Evolutionary conservation across 2,113 vertebrate species (phyloP).

Genomic region (Nibea albiflora): DNA sequence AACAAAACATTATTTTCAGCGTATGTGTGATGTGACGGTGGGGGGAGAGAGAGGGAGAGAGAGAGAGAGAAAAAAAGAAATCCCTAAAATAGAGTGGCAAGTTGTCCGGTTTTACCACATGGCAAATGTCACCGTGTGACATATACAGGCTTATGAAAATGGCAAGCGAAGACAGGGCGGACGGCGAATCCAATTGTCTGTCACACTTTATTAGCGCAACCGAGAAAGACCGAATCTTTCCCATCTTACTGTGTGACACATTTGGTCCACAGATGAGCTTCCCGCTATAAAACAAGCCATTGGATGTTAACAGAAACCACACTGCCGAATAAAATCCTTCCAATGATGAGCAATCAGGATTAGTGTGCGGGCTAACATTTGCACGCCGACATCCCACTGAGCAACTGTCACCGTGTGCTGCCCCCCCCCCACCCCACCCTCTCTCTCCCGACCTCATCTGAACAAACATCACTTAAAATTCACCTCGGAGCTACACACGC

Average conservation of each 20-base stretch:
- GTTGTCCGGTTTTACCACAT: slow-evolving; percentile 72
- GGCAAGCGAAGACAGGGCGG: slow-evolving; percentile 52
- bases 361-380: slow-evolving; percentile 43
- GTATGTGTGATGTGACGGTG: slow-evolving; percentile 50
- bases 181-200: slow-evolving; percentile 61
- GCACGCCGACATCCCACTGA: slow-evolving; percentile 5
- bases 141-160: slow-evolving; percentile 70
- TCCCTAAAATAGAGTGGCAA: slow-evolving; percentile 58
- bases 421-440: not conserved
- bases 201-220: slow-evolving; percentile 63
- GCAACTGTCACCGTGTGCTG: slow-evolving; percentile 28
- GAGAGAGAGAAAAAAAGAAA: not conserved
- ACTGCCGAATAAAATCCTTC: slow-evolving; percentile 46
- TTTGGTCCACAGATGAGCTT: slow-evolving; percentile 78
- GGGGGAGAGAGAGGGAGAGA: too few relatives aligned
- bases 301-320: slow-evolving; percentile 69
- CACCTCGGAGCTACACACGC: slow-evolving; percentile 13
- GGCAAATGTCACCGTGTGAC: slow-evolving; percentile 72
- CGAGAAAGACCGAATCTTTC: slow-evolving; percentile 49
- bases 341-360: slow-evolving; percentile 47
- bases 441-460: slow-evolving; percentile 23
- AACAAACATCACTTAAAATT: slow-evolving; percentile 34
- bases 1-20: slow-evolving; percentile 71
- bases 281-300: slow-evolving; percentile 59
- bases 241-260: slow-evolving; percentile 61